Evolutionary conservation across 2,888 invertebrate genomes (phyloP).

Genomic region (Epirrhoe alternata): DNA sequence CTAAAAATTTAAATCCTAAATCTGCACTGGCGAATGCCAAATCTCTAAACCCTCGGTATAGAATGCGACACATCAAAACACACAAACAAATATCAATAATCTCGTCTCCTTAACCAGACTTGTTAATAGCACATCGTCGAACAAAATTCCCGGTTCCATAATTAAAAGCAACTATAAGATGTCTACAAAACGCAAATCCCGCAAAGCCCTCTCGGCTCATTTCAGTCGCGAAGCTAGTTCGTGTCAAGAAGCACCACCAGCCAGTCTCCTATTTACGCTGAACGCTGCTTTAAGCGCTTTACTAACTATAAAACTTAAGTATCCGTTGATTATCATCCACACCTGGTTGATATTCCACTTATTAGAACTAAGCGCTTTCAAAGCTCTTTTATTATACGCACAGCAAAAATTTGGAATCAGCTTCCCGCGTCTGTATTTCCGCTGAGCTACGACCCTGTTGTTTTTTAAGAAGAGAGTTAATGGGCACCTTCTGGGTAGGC

Average conservation of each 20-base stretch:
- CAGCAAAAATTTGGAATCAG: no score
- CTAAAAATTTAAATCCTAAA: no score
- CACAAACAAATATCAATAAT: background rate
- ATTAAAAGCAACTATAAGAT: conserved; percentile 37
- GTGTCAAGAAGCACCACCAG: conserved; percentile 29
- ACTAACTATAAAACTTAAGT: background rate
- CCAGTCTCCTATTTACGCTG: conserved; percentile 18
- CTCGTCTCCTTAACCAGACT: background rate
- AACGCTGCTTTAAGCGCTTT: conserved; percentile 14
- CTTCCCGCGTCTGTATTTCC: no score
- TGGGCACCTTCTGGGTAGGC: no score
- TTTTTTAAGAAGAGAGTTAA: no score
- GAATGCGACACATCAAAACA: background rate
- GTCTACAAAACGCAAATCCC: conserved; percentile 68
- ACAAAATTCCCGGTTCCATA: conserved; percentile 26
- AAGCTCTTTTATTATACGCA: no score
- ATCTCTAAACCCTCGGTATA: background rate
- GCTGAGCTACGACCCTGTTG: no score
- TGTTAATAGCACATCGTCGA: conserved; percentile 5
- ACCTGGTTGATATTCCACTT: no score
- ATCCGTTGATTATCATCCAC: no score
- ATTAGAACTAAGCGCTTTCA: no score
- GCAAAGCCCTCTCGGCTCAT: conserved; percentile 67
- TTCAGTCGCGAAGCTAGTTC: conserved; percentile 48
- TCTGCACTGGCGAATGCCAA: no score